Base-by-base conservation (phyloP, 2,888 invertebrate genomes). In the Xylophagus ater region DNA sequence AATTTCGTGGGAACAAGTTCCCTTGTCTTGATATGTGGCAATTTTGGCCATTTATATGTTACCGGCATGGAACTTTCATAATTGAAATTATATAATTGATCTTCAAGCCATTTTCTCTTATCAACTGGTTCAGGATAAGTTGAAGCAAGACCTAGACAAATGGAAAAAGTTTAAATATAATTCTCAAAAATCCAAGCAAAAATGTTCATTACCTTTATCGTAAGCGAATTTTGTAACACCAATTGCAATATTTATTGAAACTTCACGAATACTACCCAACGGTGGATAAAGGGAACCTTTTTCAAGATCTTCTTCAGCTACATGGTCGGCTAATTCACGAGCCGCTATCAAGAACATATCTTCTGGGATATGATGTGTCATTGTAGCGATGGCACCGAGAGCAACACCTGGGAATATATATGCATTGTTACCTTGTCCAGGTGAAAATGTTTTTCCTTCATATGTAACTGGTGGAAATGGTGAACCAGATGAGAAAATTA, bases 351-450 rank as follows among this genome's bases (percentile, higher is more conserved):
- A 71, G 75, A 98, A 98, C 65, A 96, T 75, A 46, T 84, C 81
- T 58, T 98, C 94, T 5, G 82, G 81, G 56, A 98, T 90, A 56
- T 93, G 92, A 58, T 90, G 85, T 4, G 92, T 84, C 40, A 89
- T 86, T 20, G 92, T 88, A 12, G 82, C 78, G 49, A 96, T 87
- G 7, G 92, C 86, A 7, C 94, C 98, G 14, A 99, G 74, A 8
- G 93, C 94, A 38, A 94, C 71, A 4, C 97, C 98, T 0, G 97
- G 97, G 71, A 92, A 94, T 55, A 96, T 93, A 65, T 96, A 96
- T 0, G 94, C 87, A 65, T 96, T 96, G 66, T 94, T 96, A 43
- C 97, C 97, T 62, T 99, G 98, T 0, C 98, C 97, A 0, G 97
- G 88, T 49, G 78, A 73, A 66, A 71, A 92, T 4, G 78, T 80